Evolutionary conservation across 2,113 vertebrate genomes (phyloP), one percentile per base, ranked within the genome.

Genomic region (Kobus ellipsiprymnus): DNA sequence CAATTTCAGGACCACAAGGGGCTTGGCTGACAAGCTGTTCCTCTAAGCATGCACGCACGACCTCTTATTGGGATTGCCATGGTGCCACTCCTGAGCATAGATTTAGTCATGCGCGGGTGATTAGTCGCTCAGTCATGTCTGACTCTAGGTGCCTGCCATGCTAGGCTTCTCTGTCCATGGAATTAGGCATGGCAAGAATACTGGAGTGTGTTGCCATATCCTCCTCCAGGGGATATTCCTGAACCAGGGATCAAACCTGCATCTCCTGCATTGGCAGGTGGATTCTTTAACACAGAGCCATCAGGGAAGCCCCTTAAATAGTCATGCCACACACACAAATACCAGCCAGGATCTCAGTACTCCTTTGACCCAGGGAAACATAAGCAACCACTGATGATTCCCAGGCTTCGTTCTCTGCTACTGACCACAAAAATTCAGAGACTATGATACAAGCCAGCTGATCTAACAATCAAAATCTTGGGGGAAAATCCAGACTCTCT

Each of bases 11-110:
- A 48, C 23, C 87, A 25, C 7, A 16, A 90, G 50, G 62, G 97
- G 93, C 84, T 57, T 46, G 97, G 78, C 30, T 90, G 71, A 97
- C 85, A 97, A 97, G 0, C 2, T 7, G 52, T 87, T 97, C 92
- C 83, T 87, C 78, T 96, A 80, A 84, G 67, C 94, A 88, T 97
- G 84, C 95, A 88, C 82, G 95, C 97, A 96, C 87, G 88, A 94
- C 46, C 87, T 90, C 67, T 17, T 81, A 16, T 17, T 86, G 21
- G 36, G 54, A 96, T 7, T 96, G 30, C 8, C 55, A 12, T 59
- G 93, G 64, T 54, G 57, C 36, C 60, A 64, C 71, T 86, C 89
- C 88, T 29, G 82, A 95, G 52, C 44, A 82, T 2, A 71, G 33
- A 82, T 30, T 74, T 40, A 40, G 36, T 40, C 67, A 7, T 74